Evolutionary conservation across 64 coral and sea anemone genomes (phyloP), one percentile per base, ranked within the genome.

Genomic region (Orbicella faveolata): DNA sequence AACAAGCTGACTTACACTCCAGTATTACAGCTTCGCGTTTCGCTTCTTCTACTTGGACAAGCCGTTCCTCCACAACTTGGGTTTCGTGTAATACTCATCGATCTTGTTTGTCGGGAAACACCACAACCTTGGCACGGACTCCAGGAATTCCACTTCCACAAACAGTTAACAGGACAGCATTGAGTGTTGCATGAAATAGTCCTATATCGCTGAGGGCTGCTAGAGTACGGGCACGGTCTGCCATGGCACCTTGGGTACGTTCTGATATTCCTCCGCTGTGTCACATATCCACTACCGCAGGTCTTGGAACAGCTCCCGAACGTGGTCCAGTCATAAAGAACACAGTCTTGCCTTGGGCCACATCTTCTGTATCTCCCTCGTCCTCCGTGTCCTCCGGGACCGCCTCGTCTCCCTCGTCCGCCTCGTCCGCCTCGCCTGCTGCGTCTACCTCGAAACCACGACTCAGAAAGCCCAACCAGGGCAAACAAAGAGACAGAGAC

Each of bases 101-200:
- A 51, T 18, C 88, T 88, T 20, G 61, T 79, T 52, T 90, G 95
- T 18, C 66, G 81, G 0, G 76, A 75, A 4, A 41, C 36, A 13
- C 88, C 92, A 34, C 95, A 96, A 4, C 84, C 95, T 1, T 21
- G 9, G 59, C 95, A 96, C 5, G 91, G 6, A 9, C 87, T 70
- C 95, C 95, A 93, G 11, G 35, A 12, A 3, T 35, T 35, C 95
- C 95, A 96, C 1, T 52, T 34, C 5, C 25, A 96, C 20, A 37
- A 10, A 25, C 93, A 94, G 55, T 91, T 77, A 33, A 87, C 53
- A 51, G 80, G 76, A 55, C 93, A 93, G 20, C 86, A 83, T 9
- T 55, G 16, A 36, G 67, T 75, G 15, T 76, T 87, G 64, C 90
- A 92, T 9, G 52, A 30, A 48, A 85, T 20, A 21, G 52, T 57